Evolutionary conservation across 2,888 invertebrate genomes (phyloP), one percentile per base, ranked within the genome.

Genomic region (Linnaemya vulpina): DNA sequence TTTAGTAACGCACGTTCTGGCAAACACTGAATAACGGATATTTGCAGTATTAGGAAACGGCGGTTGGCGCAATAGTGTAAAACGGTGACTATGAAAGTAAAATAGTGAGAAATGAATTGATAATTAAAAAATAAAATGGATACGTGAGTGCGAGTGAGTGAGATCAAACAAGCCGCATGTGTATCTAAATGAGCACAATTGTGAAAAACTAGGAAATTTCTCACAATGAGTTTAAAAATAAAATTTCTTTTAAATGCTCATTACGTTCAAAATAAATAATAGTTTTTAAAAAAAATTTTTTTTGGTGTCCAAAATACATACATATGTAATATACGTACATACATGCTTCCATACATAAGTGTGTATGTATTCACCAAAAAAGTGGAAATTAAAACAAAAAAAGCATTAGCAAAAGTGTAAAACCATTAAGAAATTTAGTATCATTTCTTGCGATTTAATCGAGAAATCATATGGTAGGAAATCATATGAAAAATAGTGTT

Each of bases 1-100:
- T 82, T 74, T 82, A 88, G 88, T 87, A 81, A 85, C 62, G 58
- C 77, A 53, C 78, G 60, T 60, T 86, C 87, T 73, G 65, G 71
- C 84, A 79, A 77, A 71, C 84, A 78, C 87, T 83, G 76, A 77
- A 86, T 75, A 86, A 60, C 83, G 60, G 55, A 67, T 77, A 63
- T 20, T 62, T 73, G 25, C 15, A 15, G 5, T 22, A 49, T 75
- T 65, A 46, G 15, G 49, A 73, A 22, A 46, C 73, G 65, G 22
- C 35, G 11, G 30, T 35, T 63, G 22, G 67, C 53, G 11, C 49
- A 35, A 38, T n/a, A 17, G 15, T 20, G 46, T 30, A 13, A 1
- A 13, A 46, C 10, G 62, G 46, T 46, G 55, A 60, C 11, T 73
- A 68, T 79, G 60, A 79, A 79, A 55, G 35, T 53, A 74, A 83